Evolutionary conservation across 2,888 invertebrate genomes (phyloP), one percentile per base, ranked within the genome.

Genomic region (Odontothrips loti): DNA sequence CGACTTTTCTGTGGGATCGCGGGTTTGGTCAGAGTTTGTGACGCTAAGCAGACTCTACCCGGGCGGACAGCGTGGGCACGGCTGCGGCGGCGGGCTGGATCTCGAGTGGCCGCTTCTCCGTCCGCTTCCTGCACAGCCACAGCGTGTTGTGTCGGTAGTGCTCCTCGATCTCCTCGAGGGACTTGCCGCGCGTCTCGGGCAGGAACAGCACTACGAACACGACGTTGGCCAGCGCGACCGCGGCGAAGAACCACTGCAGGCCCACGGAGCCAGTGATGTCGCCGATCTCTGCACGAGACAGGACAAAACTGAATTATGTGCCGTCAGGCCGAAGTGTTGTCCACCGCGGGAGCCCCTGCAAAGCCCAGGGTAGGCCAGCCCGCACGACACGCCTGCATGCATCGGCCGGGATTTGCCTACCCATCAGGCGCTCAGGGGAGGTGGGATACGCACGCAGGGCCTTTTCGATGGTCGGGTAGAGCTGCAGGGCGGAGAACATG

Each of bases 161-260:
- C 23, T 68, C 68, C 68, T 91, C 90, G 83, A 93, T 92, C 85
- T 92, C 92, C 34, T 91, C 91, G 17, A 93, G 87, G 0, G 91
- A 90, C 85, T 91, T 92, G n/a, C 92, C 92, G 85, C 92, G 93
- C 0, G 93, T 93, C 86, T 93, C 93, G 0, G 93, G 93, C 0
- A 93, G 90, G 82, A 87, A 86, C 83, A 89, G 87, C 4, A 89
- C 84, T 0, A 90, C 90, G 85, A 90, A 90, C 83, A 90, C 68
- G 23, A 68, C 23, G 68, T 68, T 68, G 68, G 68, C 68, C 9
- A 68, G 68, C 68, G 68, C 68, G 23, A 68, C 68, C 23, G 23
- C 68, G n/a, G 68, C 68, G 68, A 68, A 68, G 68, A 68, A 68
- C 68, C 68, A 68, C 68, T 68, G 68, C n/a, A 68, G 20, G 68